Base-by-base conservation (phyloP, 2,888 invertebrate species). In the Thalpophila matura region DNA sequence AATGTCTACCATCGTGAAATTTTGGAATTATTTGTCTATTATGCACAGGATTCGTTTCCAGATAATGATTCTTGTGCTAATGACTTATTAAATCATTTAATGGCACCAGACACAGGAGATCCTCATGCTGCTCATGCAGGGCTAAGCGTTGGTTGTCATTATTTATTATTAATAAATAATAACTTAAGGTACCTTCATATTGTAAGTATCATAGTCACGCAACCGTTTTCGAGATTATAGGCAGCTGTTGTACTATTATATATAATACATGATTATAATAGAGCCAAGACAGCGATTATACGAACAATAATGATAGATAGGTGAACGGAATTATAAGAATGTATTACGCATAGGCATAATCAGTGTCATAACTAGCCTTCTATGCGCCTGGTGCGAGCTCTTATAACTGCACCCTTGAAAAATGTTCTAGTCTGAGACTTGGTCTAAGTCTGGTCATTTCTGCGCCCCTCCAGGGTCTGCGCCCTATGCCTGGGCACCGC, bases 201-300 rank as follows among this genome's bases (percentile, higher is more conserved):
- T 77, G 72, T 80, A 85, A 85, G 80, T 79, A 78, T 72, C 24
- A 33, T 56, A 76, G 77, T 73, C 84, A 86, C 80, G 87, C 86
- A 82, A 87, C 67, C 57, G 59, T 68, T 72, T 69, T 56, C 47
- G 72, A 62, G 53, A 74, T 77, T 74, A 73, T 73, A 61, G 76
- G 55, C 84, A 82, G 75, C 74, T 84, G 84, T 70, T 72, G 53
- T 74, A 53, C 58, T 74, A 81, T 83, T 83, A n/a, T n/a, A n/a
- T n/a, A n/a, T n/a, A n/a, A n/a, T n/a, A n/a, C n/a, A n/a, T n/a
- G n/a, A n/a, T n/a, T n/a, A 83, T 77, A 81, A 80, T 79, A 82
- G 79, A 80, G 68, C 58, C 49, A 54, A 50, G 47, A 47, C 50
- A 51, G 18, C 46, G 37, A 72, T 75, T 69, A 66, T 49, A 64